Evolutionary conservation across 2,888 invertebrate species (phyloP), one percentile per base, ranked within the genome.

Genomic region (Priocnemis perturbator): DNA sequence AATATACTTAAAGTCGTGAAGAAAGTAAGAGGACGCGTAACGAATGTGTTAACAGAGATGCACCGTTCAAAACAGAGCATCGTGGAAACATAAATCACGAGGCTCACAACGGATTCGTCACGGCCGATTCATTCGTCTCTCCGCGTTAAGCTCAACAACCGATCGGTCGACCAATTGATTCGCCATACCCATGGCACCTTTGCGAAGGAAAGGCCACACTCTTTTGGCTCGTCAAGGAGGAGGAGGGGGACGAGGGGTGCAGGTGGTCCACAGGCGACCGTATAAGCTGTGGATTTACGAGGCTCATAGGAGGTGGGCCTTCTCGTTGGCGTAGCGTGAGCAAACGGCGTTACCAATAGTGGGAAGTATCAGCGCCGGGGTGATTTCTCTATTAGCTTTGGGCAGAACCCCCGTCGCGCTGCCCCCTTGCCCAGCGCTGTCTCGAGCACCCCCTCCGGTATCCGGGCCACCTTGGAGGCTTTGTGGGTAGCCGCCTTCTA

Each of bases 301-400:
- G 81, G 74, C 75, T 78, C 68, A 74, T 73, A 76, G 79, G 69
- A 78, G 76, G 76, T 73, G 74, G 71, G 70, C 62, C 65, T 63
- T 30, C 67, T 60, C 62, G 65, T 71, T 73, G 77, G 71, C 74
- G 76, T 71, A 75, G 71, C 72, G 77, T 74, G 70, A 73, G 70
- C 64, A 71, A 77, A 73, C 74, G 73, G 76, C 76, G 82, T 80
- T 77, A 81, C 64, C 73, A 81, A 83, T 78, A 81, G 83, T 75
- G 81, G 77, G 76, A 83, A 77, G 79, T 83, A 86, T 85, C 84
- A 83, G 74, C 83, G 74, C 78, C 77, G 71, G 76, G 76, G 79
- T 86, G 86, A 86, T 85, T 86, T 85, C 86, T 86, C 81, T 86
- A 86, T 86, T 86, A 86, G 83, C 76, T 83, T 69, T 66, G 69